These are phyloP conservation scores for Chionomys nivalis DNA, from an alignment of 2,113 vertebrate species.

Conservation along the genomic window DNA sequence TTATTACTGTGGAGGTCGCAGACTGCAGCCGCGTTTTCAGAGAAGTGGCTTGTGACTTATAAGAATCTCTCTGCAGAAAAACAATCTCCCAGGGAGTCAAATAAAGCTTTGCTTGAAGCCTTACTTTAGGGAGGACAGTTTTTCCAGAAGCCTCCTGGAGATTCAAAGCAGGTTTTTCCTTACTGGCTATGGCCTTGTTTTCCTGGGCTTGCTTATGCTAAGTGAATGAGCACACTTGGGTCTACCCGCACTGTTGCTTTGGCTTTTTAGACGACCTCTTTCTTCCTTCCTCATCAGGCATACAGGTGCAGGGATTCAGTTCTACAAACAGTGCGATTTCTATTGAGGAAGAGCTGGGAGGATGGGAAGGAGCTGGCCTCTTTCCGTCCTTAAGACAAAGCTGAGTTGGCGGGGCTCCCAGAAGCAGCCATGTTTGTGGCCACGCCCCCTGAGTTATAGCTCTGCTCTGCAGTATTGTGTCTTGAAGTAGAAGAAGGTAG, in stretches of 20 bases:
- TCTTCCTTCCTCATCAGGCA: not conserved
- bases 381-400: not conserved
- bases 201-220: not conserved
- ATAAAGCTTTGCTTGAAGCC: slow-evolving; percentile 20
- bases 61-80: slow-evolving; percentile 49
- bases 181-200: not conserved
- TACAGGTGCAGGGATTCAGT: not conserved
- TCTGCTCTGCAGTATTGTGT: not conserved
- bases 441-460: fast-evolving
- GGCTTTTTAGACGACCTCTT: not conserved
- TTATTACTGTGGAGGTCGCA: not conserved
- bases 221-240: not conserved
- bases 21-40: not conserved
- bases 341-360: not conserved
- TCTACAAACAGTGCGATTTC: not conserved
- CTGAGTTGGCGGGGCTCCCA: not conserved
- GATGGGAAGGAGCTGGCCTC: not conserved
- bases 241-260: not conserved
- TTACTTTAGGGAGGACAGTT: slow-evolving; percentile 19
- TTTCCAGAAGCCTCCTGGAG: not conserved
- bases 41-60: slow-evolving; percentile 6
- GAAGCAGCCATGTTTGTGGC: not conserved
- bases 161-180: not conserved
- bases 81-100: slow-evolving; percentile 1
- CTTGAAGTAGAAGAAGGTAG: not conserved